phyloP scores from a whole-genome alignment of 2,113 vertebrate genomes.

The Cochlearius cochlearius region DNA sequence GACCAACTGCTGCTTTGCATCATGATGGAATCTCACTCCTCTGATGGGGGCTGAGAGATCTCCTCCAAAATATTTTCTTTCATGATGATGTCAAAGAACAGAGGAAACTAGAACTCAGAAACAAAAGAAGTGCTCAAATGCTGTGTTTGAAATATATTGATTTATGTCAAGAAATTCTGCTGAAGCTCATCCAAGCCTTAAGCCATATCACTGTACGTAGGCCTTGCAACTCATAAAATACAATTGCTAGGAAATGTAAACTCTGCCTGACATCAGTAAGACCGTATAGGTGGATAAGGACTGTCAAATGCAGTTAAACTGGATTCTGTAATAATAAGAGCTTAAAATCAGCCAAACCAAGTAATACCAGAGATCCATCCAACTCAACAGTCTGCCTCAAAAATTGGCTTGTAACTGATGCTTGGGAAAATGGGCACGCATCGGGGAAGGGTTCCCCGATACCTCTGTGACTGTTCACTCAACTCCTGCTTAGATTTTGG shows the following conservation, averaged over 20 bases:
- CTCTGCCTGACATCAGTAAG: neutral
- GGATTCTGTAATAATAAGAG: neutral
- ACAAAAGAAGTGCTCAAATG: neutral
- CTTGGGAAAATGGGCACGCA: neutral
- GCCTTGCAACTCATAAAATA: neutral
- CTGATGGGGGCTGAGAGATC: neutral
- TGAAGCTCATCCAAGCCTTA: neutral
- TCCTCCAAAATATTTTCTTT: neutral
- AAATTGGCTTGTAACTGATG: neutral
- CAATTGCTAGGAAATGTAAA: neutral
- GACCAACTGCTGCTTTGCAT: neutral
- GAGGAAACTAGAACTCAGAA: neutral
- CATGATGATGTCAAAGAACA: neutral
- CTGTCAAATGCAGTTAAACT: neutral
- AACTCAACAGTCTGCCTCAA: neutral
- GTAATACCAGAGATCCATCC: neutral
- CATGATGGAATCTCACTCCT: rapidly evolving
- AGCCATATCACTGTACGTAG: neutral
- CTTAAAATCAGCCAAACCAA: neutral
- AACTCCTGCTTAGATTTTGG: neutral
- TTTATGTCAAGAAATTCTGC: neutral
- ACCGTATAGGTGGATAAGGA: neutral
- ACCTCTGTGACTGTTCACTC: neutral
- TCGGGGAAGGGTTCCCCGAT: neutral
- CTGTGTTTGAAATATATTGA: neutral